Conservation (phyloP, 2,888 invertebrate genomes). For the Xestia ashworthii region DNA sequence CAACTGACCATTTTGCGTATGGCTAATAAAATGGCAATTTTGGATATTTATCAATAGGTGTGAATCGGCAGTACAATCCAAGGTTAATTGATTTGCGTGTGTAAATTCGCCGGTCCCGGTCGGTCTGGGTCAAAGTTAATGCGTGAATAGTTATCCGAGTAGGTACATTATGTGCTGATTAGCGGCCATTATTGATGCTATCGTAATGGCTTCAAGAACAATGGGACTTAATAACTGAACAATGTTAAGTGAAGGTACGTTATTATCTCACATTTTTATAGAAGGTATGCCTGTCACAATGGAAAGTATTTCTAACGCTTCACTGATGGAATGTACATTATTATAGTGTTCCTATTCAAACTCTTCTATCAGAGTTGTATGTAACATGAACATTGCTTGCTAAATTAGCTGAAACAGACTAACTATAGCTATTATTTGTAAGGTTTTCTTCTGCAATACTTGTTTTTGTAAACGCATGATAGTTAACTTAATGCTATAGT, state of each 20-base stretch:
- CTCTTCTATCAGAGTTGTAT: not conserved
- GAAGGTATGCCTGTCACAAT: slow-evolving; percentile 35
- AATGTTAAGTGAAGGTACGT: slow-evolving; percentile 44
- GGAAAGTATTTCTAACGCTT: slow-evolving; percentile 45
- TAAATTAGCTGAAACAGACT: not conserved
- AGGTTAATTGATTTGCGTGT: slow-evolving; percentile 70
- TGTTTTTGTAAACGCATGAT: slow-evolving; percentile 9
- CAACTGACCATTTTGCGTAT: slow-evolving; percentile 78
- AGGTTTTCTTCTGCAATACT: slow-evolving; percentile 8
- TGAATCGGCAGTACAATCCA: slow-evolving; percentile 57
- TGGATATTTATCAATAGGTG: slow-evolving; percentile 43
- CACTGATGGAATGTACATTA: slow-evolving; percentile 3
- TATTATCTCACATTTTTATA: slow-evolving; percentile 47
- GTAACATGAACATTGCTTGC: not conserved
- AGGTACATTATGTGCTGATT: slow-evolving; percentile 51
- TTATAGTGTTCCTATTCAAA: not conserved
- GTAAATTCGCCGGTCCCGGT: slow-evolving; percentile 63
- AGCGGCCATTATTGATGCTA: slow-evolving; percentile 65
- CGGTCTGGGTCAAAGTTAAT: slow-evolving; percentile 72
- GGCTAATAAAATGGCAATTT: slow-evolving; percentile 72
- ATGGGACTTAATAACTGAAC: slow-evolving; percentile 59
- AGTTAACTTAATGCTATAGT: slow-evolving; percentile 13
- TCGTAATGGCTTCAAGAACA: slow-evolving; percentile 64
- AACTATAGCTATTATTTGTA: not conserved
- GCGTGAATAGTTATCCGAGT: slow-evolving; percentile 45